Evolutionary conservation across 2,113 vertebrate species (phyloP), one percentile per base, ranked within the genome.

Genomic region (Xiphophorus hellerii): DNA sequence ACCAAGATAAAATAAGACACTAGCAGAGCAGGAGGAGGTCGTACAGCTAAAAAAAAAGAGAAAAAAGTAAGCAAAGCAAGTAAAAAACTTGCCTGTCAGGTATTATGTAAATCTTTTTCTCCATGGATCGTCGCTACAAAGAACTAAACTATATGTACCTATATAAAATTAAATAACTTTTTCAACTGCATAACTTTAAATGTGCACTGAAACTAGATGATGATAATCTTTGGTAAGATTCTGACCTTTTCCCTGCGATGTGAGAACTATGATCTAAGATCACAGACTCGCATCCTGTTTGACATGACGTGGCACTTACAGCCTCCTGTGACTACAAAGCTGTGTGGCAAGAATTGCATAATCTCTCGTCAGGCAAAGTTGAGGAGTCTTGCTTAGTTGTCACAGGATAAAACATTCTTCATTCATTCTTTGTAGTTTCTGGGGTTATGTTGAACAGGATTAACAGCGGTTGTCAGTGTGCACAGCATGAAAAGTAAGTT

Each of bases 251-350:
- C 37, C 66, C 80, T 73, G 42, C 48, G 63, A 74, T 65, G 74
- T 77, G 86, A 83, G 69, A 86, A 74, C 78, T 80, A 63, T 80
- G 78, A 84, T 75, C 60, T 69, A 58, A 88, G 67, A 79, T 71
- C 61, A 74, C 84, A 85, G 68, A 29, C 76, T 63, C 6, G n/a
- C 78, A 73, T 75, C 58, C 66, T 73, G 84, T 73, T 73, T 63
- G 72, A 70, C 75, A 86, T 89, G 87, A 92, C 62, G 84, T 89
- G 90, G 77, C 86, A 20, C 66, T 84, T 54, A 8, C 73, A 74
- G 82, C 78, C 48, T 85, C 67, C 63, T 74, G 71, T 71, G 72
- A 88, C 73, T 71, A 48, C 66, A 68, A 60, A 82, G 77, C 62
- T 76, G 65, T 69, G 69, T 61, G 67, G 70, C 42, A 78, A 89